phyloP scores from a whole-genome alignment of 2,113 vertebrate genomes.

The Tupaia tana region DNA sequence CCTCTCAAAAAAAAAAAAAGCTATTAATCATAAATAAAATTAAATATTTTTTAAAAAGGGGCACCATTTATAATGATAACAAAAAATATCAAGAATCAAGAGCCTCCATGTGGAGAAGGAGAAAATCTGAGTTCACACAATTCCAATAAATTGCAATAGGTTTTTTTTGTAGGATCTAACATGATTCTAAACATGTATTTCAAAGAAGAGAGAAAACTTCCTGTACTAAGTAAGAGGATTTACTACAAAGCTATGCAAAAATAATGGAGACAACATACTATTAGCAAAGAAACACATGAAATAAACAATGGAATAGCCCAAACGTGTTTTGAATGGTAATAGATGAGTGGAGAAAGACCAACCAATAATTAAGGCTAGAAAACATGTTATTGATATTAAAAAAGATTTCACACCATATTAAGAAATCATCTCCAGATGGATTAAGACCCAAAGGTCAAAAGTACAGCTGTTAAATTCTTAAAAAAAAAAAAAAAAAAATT shows the following conservation, averaged over 20 bases:
- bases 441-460: not conserved
- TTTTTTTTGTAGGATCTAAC: not conserved
- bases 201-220: not conserved
- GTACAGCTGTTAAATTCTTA: not conserved
- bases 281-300: not conserved
- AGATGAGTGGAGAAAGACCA: not conserved
- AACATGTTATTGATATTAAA: not conserved
- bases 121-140: not conserved
- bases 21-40: too few relatives aligned
- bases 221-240: not conserved
- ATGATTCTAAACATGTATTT: not conserved
- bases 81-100: not conserved
- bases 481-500: not conserved
- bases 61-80: not conserved
- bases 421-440: not conserved
- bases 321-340: not conserved
- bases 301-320: not conserved
- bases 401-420: not conserved
- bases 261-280: not conserved
- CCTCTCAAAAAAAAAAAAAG: too few relatives aligned
- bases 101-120: not conserved
- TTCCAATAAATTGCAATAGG: not conserved
- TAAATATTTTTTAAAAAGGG: too few relatives aligned
- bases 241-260: not conserved
- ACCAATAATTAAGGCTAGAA: not conserved